Conservation (phyloP, 2,113 vertebrate species). For the Boleophthalmus pectinirostris region DNA sequence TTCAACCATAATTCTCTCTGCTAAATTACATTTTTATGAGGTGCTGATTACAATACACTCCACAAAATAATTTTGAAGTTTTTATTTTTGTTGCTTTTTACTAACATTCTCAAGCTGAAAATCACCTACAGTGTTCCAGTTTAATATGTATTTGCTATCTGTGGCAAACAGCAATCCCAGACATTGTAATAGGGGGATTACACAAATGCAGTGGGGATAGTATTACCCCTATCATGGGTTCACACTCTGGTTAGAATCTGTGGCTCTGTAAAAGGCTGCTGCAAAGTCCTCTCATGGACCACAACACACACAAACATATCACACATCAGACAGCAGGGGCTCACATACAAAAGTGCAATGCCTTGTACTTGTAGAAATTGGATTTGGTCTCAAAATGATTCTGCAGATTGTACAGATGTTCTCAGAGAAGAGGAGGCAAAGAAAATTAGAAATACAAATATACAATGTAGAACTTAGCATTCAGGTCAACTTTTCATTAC, state of each 20-base stretch:
- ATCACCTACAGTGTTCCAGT: not conserved
- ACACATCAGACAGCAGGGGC: conserved; percentile 10
- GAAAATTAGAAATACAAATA: not conserved
- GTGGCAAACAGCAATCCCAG: not conserved
- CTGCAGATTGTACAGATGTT: conserved; percentile 1
- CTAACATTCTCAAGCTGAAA: not conserved
- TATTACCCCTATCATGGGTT: conserved; percentile 5
- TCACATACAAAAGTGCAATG: conserved; percentile 6
- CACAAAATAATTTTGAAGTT: not conserved
- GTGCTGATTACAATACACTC: not conserved
- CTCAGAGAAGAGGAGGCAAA: not conserved
- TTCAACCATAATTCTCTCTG: not conserved
- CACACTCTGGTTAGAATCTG: not conserved
- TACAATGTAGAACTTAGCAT: not conserved
- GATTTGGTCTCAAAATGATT: conserved; percentile 17
- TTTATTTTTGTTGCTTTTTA: too few relatives aligned
- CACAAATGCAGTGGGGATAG: conserved; percentile 1
- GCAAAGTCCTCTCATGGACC: not conserved
- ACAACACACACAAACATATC: conserved; percentile 6
- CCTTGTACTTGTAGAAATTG: conserved; percentile 11
- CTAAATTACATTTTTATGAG: not conserved
- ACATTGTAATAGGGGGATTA: conserved; percentile 6
- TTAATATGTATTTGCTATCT: not conserved
- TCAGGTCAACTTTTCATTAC: not conserved
- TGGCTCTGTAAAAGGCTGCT: not conserved